phyloP scores from a whole-genome alignment of 2,113 vertebrate species.

The Myiagra hebetior region DNA sequence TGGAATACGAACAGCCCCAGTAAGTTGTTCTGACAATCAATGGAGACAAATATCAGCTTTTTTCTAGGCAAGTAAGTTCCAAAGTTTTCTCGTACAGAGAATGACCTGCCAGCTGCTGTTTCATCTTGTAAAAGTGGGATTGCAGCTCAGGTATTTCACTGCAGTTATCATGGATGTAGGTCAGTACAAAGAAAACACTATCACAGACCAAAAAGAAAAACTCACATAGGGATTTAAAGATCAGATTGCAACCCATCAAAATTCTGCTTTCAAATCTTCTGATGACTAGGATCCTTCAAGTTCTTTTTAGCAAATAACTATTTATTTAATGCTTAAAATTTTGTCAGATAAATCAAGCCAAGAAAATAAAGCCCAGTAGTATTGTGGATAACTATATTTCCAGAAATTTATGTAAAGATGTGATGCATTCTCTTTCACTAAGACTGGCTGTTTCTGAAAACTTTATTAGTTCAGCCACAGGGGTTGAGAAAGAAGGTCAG shows the following conservation, averaged over 20 bases:
- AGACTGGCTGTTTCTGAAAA: background rate
- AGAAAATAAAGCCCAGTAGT: background rate
- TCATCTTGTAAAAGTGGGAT: background rate
- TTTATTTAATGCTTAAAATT: background rate
- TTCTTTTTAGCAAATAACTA: background rate
- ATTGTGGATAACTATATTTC: background rate
- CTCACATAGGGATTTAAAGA: background rate
- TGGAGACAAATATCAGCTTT: background rate
- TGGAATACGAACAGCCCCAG: background rate
- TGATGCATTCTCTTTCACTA: background rate
- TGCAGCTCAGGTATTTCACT: background rate
- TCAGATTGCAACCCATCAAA: background rate
- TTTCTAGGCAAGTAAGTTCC: background rate
- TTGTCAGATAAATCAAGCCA: background rate
- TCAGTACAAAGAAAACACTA: background rate
- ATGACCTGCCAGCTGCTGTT: background rate
- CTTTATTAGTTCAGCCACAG: background rate
- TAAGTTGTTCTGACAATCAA: background rate
- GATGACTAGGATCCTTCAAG: background rate
- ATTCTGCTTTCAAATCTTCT: background rate
- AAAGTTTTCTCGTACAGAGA: background rate
- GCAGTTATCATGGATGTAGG: background rate
- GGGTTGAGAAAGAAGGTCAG: background rate
- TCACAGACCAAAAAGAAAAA: background rate
- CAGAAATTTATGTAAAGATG: background rate